phyloP scores from a whole-genome alignment of 92 coral and sea anemone species.

The Porites divaricata region DNA sequence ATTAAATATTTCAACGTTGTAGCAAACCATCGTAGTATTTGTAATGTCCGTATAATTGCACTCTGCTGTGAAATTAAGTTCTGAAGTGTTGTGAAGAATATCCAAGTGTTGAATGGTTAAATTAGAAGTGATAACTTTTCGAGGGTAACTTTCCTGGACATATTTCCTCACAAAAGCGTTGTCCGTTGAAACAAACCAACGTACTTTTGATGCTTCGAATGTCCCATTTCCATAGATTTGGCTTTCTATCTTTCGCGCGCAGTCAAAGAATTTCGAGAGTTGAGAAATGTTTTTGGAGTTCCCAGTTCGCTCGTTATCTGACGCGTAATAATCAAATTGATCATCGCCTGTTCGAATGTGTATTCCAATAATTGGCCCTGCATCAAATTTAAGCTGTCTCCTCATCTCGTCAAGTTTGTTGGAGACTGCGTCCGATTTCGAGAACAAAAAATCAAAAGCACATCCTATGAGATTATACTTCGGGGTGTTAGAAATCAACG shows the following conservation, averaged over 20 bases:
- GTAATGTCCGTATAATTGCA: conserved; percentile 70
- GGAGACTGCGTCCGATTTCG: conserved; percentile 67
- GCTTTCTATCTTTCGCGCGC: conserved; percentile 77
- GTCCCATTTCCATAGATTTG: conserved; percentile 28
- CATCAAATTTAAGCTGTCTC: conserved; percentile 29
- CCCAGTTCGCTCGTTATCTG: conserved; percentile 52
- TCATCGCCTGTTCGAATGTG: conserved; percentile 89
- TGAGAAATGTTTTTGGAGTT: conserved; percentile 53
- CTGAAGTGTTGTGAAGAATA: conserved; percentile 70
- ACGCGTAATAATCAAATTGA: conserved; percentile 70
- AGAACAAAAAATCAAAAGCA: conserved; percentile 86
- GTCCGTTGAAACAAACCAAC: conserved; percentile 93
- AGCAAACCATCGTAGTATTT: conserved; percentile 62
- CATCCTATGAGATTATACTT: conserved; percentile 78
- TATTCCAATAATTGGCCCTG: conserved; percentile 72
- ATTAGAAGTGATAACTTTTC: conserved; percentile 74
- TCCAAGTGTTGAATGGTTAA: conserved; percentile 79
- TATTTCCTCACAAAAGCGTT: conserved; percentile 63
- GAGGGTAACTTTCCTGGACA: conserved; percentile 64
- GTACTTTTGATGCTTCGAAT: conserved; percentile 20
- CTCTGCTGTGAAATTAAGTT: conserved; percentile 60
- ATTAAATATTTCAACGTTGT: conserved; percentile 58
- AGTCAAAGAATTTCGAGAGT: conserved; percentile 58
- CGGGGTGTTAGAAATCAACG: conserved; percentile 65
- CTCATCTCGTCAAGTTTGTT: conserved; percentile 51